Evolutionary conservation across 2,797 vertebrate species (phyloP), one percentile per base, ranked within the genome.

Genomic region (Periparus ater): DNA sequence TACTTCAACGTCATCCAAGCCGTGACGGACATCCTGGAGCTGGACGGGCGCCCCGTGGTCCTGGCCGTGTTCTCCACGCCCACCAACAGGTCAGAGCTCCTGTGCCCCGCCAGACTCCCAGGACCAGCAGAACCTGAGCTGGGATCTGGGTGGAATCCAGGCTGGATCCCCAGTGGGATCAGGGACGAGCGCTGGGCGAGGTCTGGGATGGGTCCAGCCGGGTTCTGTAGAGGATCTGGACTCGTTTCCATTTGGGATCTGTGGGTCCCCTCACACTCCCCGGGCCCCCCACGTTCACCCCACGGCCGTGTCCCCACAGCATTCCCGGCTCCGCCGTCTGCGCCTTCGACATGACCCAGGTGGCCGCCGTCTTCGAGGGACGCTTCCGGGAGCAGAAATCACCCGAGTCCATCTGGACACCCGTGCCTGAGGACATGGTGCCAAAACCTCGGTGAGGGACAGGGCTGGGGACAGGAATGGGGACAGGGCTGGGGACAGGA

Each of bases 381-480:
- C 98, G 99, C 34, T 99, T 99, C 97, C 99, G 99, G 40, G 99
- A 99, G 96, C 99, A 99, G 98, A 99, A 99, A 91, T 99, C 99
- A 0, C 98, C 99, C 0, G 99, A 99, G 91, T 99, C 99, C 62
- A 98, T 99, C 97, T 99, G 99, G 99, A 99, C 99, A 0, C 98
- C 99, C 0, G 99, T 99, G 94, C 98, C 99, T 0, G 99, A 99
- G 95, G 99, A 99, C 57, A 93, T 98, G 97, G 98, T 99, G 89
- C 99, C 99, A 0, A 98, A 98, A 91, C 99, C 99, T 38, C 98
- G 99, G 99, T 99, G 96, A 98, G 83, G 63, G 65, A 11, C 34
- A 7, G 51, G 30, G 26, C 0, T 5, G 30, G 38, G 45, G 21
- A 13, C 40, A 17, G 18, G 32, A 51, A 1, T 36, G 71, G 51